These are phyloP conservation scores for Rhodinocichla rosea DNA, from an alignment of 2,113 vertebrate genomes.

Conservation along the genomic window DNA sequence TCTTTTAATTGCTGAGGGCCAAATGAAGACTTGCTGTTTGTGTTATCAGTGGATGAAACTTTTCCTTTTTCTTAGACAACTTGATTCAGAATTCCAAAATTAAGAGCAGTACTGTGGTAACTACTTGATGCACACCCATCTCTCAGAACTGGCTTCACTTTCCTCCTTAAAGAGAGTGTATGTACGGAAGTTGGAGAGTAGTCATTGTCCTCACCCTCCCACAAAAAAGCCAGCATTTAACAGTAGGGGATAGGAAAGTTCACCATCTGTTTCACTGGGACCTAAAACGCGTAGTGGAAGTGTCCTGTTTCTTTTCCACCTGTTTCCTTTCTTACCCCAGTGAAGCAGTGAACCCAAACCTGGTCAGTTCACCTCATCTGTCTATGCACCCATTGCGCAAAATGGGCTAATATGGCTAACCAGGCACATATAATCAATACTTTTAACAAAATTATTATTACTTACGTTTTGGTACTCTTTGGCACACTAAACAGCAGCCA, in stretches of 20 bases:
- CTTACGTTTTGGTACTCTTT: not conserved
- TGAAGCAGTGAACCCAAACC: not conserved
- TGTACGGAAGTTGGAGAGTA: not conserved
- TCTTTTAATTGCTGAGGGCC: not conserved
- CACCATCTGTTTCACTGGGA: not conserved
- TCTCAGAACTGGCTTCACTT: not conserved
- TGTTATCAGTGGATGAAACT: not conserved
- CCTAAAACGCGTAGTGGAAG: not conserved
- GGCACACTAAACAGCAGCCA: conserved; percentile 67
- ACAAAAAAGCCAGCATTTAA: not conserved
- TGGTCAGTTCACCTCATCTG: not conserved
- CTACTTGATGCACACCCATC: not conserved
- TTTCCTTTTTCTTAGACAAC: not conserved
- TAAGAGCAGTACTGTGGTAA: not conserved
- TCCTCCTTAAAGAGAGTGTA: not conserved
- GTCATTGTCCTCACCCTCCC: not conserved
- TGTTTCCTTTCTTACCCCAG: not conserved
- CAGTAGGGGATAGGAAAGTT: not conserved
- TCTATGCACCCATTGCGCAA: not conserved
- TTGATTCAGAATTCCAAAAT: not conserved
- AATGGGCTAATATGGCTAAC: not conserved
- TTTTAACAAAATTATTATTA: not conserved
- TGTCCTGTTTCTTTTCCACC: not conserved
- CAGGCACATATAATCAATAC: not conserved
- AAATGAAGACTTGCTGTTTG: not conserved